Base-by-base conservation (phyloP, 1,140 invertebrate species). In the Cydia strobilella region DNA sequence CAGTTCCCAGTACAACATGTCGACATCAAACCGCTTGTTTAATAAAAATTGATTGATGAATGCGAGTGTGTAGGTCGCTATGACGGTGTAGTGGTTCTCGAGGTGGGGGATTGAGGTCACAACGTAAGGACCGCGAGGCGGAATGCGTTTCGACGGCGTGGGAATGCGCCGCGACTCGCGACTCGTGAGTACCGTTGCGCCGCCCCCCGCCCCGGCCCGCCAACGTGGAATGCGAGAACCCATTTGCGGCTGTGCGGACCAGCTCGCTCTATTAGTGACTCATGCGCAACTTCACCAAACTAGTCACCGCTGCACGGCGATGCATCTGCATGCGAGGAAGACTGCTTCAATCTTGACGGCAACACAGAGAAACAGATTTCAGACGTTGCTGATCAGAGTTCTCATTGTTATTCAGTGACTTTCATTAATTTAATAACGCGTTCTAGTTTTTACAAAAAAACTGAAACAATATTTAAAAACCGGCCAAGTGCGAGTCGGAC, bases 181-280 rank as follows among this genome's bases (percentile, higher is more conserved):
- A 90, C 89, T 92, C 85, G 83, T 77, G 85, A 90, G 90, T 92
- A 91, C 90, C 90, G 90, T 92, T 92, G 90, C 74, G 82, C 79
- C 86, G 82, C 82, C 80, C 85, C 51, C 74, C 87, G 82, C 82
- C 80, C 72, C 72, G 65, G 18, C 65, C 65, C 65, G 65, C 35
- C 79, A 80, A 84, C 79, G 80, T 84, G 90, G 90, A 91, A 92
- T 92, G 90, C 87, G 86, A 88, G 88, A 69, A 88, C 90, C 88
- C 85, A 90, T 84, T 91, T 91, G 87, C 86, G 84, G 84, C 82
- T 84, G 81, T 82, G 83, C 83, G 76, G 79, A 83, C 84, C 80
- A 85, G 79, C 82, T 81, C 83, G 81, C 78, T 84, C 83, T 69
- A 84, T 84, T 85, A 81, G 81, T 92, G 88, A 92, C 86, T 91